Conservation (phyloP, 2,888 invertebrate genomes). For the Eupithecia insigniata region DNA sequence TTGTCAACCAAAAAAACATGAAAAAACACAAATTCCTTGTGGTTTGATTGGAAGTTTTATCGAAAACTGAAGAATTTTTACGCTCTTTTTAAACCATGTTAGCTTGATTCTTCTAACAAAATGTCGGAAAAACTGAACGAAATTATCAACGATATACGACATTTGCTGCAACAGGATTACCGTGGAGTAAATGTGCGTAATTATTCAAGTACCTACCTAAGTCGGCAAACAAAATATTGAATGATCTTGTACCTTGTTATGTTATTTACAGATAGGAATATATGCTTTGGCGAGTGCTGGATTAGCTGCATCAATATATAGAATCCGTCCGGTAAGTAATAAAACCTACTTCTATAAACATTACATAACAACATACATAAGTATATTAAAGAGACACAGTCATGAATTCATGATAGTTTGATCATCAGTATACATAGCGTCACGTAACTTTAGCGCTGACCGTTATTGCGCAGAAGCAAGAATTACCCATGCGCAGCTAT, state of each 20-base stretch:
- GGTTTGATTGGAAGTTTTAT: constrained; percentile 16
- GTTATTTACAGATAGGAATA: constrained; percentile 83
- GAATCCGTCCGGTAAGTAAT: constrained; percentile 84
- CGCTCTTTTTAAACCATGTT: constrained; percentile 61
- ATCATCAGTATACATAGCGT: too few species aligned
- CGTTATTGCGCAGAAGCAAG: too few species aligned
- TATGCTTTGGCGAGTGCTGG: constrained; percentile 85
- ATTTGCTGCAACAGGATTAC: constrained; percentile 74
- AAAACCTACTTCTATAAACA: constrained; percentile 33
- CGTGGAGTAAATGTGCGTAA: constrained; percentile 77
- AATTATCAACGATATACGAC: constrained; percentile 63
- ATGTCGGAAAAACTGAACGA: constrained; percentile 70
- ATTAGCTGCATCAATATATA: constrained; percentile 82
- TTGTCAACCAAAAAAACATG: constrained; percentile 40
- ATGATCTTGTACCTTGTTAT: constrained; percentile 48
- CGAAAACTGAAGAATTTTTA: constrained; percentile 51
- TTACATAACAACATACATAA: constrained; percentile 67
- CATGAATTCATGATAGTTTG: neutral
- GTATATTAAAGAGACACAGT: too few species aligned
- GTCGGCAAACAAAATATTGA: constrained; percentile 7
- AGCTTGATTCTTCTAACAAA: constrained; percentile 51
- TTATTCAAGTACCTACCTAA: neutral
- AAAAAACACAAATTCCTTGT: constrained; percentile 17
- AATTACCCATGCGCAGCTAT: too few species aligned
- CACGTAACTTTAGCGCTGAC: too few species aligned